phyloP scores from a whole-genome alignment of 2,113 vertebrate species.

The Poeciliopsis prolifica region DNA sequence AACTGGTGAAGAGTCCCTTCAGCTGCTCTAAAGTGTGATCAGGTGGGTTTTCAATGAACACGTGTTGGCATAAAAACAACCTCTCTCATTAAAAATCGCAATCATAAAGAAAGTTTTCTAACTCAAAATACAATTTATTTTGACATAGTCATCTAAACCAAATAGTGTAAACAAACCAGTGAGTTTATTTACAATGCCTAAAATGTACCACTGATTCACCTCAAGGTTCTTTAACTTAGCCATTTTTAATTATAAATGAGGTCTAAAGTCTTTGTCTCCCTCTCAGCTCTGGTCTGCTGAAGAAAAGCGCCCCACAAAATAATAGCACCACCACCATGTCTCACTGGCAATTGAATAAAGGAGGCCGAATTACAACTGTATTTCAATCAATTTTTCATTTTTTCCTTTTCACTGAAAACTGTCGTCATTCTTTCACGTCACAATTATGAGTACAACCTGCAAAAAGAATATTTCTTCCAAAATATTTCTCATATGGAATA shows the following conservation, averaged over 20 bases:
- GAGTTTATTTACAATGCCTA: not conserved
- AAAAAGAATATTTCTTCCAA: not conserved
- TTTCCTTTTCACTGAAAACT: not conserved
- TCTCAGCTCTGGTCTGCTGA: not conserved
- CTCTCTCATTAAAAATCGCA: not conserved
- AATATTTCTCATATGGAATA: not conserved
- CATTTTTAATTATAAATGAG: no score
- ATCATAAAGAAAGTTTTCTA: not conserved
- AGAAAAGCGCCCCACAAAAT: not conserved
- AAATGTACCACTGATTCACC: not conserved
- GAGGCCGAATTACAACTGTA: not conserved
- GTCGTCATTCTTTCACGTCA: not conserved
- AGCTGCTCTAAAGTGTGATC: slow-evolving; percentile 24
- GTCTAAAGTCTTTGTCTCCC: no score
- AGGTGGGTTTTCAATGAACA: slow-evolving; percentile 25
- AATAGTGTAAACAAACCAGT: not conserved
- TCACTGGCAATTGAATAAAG: not conserved
- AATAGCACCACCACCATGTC: not conserved
- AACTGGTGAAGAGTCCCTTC: slow-evolving; percentile 37
- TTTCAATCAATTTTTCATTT: not conserved
- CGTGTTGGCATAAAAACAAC: slow-evolving; percentile 2
- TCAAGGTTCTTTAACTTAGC: not conserved
- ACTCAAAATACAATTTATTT: not conserved
- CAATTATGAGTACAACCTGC: no score
- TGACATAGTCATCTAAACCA: not conserved